A percentile compares a stretch with the other conserved stretches of the same genome.
Conservation (phyloP, 2,888 invertebrate species). For the Pandemis cinnamomeana region DNA sequence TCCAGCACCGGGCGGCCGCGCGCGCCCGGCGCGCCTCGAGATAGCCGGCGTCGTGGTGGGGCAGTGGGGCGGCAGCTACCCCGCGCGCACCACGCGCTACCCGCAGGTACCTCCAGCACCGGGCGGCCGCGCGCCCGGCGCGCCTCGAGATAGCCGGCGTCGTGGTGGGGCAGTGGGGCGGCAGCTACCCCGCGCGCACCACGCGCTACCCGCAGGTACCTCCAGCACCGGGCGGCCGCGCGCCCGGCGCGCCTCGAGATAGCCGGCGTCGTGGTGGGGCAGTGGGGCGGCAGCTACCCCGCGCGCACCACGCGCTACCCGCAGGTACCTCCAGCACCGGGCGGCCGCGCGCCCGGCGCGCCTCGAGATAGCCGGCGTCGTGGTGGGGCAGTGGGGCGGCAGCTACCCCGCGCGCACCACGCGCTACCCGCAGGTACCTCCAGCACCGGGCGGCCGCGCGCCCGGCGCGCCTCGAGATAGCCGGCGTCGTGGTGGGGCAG, state of each 20-base stretch:
- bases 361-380: conserved; percentile 94
- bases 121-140: conserved; percentile 85
- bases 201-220: conserved; percentile 39
- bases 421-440: conserved; percentile 38
- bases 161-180: conserved; percentile 95
- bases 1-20: conserved; percentile 71
- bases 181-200: conserved; percentile 85
- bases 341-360: conserved; percentile 87
- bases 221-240: conserved; percentile 71
- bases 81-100: conserved; percentile 51
- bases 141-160: conserved; percentile 94
- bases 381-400: conserved; percentile 95
- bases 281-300: conserved; percentile 93
- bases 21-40: conserved; percentile 89
- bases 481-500: conserved; percentile 94
- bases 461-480: conserved; percentile 91
- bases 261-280: conserved; percentile 95
- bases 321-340: conserved; percentile 6
- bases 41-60: conserved; percentile 96
- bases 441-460: conserved; percentile 75
- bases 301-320: conserved; percentile 49
- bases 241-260: conserved; percentile 90
- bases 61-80: conserved; percentile 94
- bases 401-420: conserved; percentile 83
- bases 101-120: conserved; percentile 32